These are phyloP conservation scores for Anagrus nilaparvatae DNA, from an alignment of 1,140 invertebrate species.

Conservation along the genomic window DNA sequence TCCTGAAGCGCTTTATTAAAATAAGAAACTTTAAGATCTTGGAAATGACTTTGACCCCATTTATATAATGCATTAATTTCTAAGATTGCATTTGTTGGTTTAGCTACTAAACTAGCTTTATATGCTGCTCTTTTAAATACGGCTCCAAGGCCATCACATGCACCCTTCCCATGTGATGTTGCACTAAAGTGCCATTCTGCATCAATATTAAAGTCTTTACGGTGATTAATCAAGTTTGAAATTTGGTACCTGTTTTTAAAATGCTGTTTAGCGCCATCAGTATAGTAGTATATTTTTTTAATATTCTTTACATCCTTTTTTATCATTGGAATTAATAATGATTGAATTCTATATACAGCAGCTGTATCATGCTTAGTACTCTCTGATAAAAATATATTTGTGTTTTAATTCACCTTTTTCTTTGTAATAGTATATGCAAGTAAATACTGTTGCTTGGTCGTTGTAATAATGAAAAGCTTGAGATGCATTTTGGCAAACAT, in stretches of 20 bases:
- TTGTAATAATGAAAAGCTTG: slow-evolving; percentile 24
- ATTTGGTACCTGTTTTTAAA: slow-evolving; percentile 23
- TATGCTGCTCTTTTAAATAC: slow-evolving; percentile 18
- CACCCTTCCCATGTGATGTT: slow-evolving; percentile 26
- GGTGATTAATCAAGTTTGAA: slow-evolving; percentile 16
- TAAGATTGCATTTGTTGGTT: slow-evolving; percentile 1
- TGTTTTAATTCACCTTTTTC: slow-evolving; percentile 7
- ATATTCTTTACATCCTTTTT: slow-evolving; percentile 2
- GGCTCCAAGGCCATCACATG: slow-evolving; percentile 18
- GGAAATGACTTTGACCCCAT: background rate
- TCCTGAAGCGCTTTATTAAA: background rate
- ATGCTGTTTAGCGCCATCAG: slow-evolving; percentile 9
- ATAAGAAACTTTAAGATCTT: background rate
- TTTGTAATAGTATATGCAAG: slow-evolving; percentile 17
- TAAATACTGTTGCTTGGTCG: slow-evolving; percentile 22
- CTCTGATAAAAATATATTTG: slow-evolving; percentile 2
- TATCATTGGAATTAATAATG: slow-evolving; percentile 5
- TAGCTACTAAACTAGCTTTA: slow-evolving; percentile 12
- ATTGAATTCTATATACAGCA: slow-evolving; percentile 3
- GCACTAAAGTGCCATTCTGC: slow-evolving; percentile 29
- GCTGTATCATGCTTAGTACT: slow-evolving; percentile 4
- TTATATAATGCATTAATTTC: background rate
- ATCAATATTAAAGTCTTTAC: slow-evolving; percentile 18
- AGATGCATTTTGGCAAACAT: slow-evolving; percentile 23
- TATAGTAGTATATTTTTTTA: slow-evolving; percentile 3